Base-by-base conservation (phyloP, 2,888 invertebrate species). In the Lasioglossum zephyrum region DNA sequence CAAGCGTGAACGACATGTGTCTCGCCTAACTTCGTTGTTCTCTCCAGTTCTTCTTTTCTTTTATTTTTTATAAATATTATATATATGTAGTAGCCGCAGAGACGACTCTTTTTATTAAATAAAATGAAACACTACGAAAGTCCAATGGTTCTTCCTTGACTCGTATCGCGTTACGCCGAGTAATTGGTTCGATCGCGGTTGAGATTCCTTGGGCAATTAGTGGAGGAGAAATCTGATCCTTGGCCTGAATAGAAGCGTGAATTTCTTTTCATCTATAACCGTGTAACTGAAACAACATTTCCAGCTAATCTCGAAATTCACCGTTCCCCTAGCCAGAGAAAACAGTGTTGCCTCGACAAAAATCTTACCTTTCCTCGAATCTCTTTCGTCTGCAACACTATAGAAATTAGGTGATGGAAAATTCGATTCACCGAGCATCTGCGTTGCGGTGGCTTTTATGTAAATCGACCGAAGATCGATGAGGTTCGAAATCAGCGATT, bases 1-100 rank as follows among this genome's bases (percentile, higher is more conserved):
- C 78, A 73, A 78, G 73, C 47, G 81, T 84, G 77, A 77, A 81
- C 77, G 47, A 81, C 53, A 36, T 16, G 31, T 79, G 70, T 69
- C 79, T 66, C 73, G 44, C 60, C 39, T 47, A 53, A 76, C 26
- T 63, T 72, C 73, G 60, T 73, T 77, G 44, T 49, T 73, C 82
- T 77, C 13, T 44, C 18, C 63, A 31, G 26, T 63, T 53, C 39
- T 49, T 63, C 6, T 60, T 36, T 63, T 74, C 47, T 63, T 31
- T 53, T 31, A 31, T 53, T 53, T 53, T 53, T 6, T 49, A 53
- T n/a, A n/a, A n/a, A n/a, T 22, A 53, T 53, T 53, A 44, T 44
- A 44, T 44, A 72, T 41, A 16, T 53, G 44, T 57, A 44, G 53
- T n/a, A 49, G 66, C 66, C 78, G 83, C 83, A 81, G 79, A 81